Base-by-base conservation (phyloP, 2,888 invertebrate genomes). In the Asteroscopus sphinx region DNA sequence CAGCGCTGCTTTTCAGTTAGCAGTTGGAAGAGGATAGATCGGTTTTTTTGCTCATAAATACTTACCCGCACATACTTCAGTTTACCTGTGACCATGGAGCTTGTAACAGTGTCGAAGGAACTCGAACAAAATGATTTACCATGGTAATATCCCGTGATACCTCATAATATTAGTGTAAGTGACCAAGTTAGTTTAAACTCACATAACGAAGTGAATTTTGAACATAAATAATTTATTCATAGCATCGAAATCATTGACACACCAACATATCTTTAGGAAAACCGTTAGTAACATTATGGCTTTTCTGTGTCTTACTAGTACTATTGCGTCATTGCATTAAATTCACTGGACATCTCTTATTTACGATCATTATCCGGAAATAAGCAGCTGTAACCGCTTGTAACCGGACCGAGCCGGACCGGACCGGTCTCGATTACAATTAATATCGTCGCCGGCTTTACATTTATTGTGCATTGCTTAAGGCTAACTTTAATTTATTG, bases 401-500 rank as follows among this genome's bases (percentile, higher is more conserved):
- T 62, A 57, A 54, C 61, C 60, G 67, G 73, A 65, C 37, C 48
- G 26, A 57, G 52, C 61, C 60, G 67, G 73, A 65, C 37, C 48
- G 26, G 57, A 68, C 76, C 73, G 77, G 80, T 77, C 69, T 79
- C 76, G 63, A 77, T 82, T 82, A 81, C 81, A 79, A 83, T 80
- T 82, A 82, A 83, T 81, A 82, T 73, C 62, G 67, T 69, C 76
- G 68, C 73, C 68, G 61, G 79, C 71, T 79, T 66, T 59, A 69
- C 59, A 73, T 73, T 76, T 61, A 66, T 73, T 69, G 74, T 74
- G 73, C 68, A 55, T 69, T 70, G 60, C 71, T 63, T 59, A 44
- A 36, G 68, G 68, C 72, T 37, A 40, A 39, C 40, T 60, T 40
- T 79, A 81, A 85, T 85, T 85, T 85, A 86, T 83, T 58, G 75